Conservation (phyloP, 2,797 vertebrate genomes). For the Siniperca undulata region DNA sequence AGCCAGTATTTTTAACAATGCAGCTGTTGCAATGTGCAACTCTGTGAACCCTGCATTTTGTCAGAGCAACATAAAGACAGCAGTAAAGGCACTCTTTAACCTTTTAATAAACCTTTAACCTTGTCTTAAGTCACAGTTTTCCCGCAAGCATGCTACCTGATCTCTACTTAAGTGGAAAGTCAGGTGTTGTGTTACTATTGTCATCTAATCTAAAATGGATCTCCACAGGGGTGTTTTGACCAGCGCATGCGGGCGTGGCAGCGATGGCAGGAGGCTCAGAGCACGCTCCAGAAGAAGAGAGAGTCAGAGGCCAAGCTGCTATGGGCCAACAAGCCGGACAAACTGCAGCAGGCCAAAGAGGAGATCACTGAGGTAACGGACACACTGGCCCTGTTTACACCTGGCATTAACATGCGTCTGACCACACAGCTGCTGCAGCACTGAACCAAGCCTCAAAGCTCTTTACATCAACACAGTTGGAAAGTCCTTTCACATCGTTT, state of each 20-base stretch:
- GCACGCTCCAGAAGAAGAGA: constrained; percentile 94
- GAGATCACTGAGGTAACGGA: constrained; percentile 92
- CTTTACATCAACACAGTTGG: neutral
- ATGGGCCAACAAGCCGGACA: constrained; percentile 98
- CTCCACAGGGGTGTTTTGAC: constrained; percentile 92
- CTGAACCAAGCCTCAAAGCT: neutral
- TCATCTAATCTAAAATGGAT: neutral
- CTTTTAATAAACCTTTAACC: neutral
- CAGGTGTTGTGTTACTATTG: neutral
- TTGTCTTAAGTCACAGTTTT: neutral
- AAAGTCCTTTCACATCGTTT: neutral
- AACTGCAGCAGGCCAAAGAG: constrained; percentile 97
- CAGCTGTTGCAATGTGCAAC: neutral
- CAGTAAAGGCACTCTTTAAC: neutral
- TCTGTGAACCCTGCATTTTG: neutral
- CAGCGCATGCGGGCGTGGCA: constrained; percentile 96
- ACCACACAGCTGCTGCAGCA: neutral
- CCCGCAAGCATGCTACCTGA: neutral
- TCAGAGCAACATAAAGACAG: neutral
- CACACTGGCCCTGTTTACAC: neutral
- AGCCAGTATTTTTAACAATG: neutral
- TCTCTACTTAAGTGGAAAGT: neutral
- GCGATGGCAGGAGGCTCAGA: constrained; percentile 95
- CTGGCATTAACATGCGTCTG: too few species aligned
- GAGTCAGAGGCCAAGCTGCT: constrained; percentile 94